Percentiles rank a stretch among this genome's conserved stretches.
These are phyloP conservation scores for Sclerodermus sp. DNA, from an alignment of 2,888 invertebrate species.

Conservation along the genomic window DNA sequence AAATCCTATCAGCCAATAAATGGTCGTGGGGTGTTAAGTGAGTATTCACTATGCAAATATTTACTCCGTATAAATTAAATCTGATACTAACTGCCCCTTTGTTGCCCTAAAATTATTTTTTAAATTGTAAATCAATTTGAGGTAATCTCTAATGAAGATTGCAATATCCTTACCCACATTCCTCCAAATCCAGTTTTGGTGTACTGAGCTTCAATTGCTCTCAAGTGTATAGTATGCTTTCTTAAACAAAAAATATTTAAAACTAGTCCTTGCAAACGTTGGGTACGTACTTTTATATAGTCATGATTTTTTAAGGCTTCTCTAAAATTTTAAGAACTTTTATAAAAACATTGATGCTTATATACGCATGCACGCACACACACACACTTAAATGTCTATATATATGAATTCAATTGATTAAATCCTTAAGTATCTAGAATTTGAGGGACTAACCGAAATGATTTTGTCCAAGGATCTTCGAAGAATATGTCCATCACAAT, in stretches of 20 bases:
- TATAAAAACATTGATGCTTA: too few species aligned
- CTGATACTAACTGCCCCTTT: slow-evolving; percentile 92
- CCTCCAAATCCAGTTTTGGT: slow-evolving; percentile 90
- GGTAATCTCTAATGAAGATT: not conserved
- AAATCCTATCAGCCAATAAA: slow-evolving; percentile 78
- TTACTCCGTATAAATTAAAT: slow-evolving; percentile 85
- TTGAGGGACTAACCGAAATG: slow-evolving; percentile 58
- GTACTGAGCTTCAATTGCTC: slow-evolving; percentile 83
- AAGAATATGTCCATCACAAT: slow-evolving; percentile 79
- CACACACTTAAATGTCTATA: too few species aligned
- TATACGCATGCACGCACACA: too few species aligned
- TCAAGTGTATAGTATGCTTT: slow-evolving; percentile 77
- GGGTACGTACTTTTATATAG: slow-evolving; percentile 78
- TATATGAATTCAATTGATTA: too few species aligned
- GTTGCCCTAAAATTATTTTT: slow-evolving; percentile 73
- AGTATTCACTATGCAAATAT: slow-evolving; percentile 84
- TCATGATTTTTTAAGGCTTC: slow-evolving; percentile 69
- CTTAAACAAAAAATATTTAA: slow-evolving; percentile 77
- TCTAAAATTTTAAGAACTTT: too few species aligned
- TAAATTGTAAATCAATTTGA: not conserved
- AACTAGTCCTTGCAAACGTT: slow-evolving; percentile 82
- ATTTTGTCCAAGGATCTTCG: slow-evolving; percentile 83
- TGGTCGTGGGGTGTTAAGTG: slow-evolving; percentile 91
- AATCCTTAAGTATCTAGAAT: too few species aligned
- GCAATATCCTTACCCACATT: slow-evolving; percentile 74